These are phyloP conservation scores for Asteroscopus sphinx DNA, from an alignment of 2,888 invertebrate genomes.

Conservation along the genomic window DNA sequence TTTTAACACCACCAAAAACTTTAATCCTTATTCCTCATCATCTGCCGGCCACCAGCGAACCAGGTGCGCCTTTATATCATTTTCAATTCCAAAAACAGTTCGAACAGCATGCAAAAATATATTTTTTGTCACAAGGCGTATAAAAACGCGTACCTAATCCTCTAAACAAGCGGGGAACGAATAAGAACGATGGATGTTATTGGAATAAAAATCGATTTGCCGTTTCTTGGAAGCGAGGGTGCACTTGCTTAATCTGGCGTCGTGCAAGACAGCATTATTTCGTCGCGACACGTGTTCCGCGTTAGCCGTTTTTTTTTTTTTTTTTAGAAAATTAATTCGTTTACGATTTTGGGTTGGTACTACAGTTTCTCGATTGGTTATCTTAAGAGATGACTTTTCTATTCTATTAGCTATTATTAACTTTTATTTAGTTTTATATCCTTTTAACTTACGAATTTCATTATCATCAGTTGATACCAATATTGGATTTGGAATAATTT, in stretches of 20 bases:
- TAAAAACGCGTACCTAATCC: slow-evolving; percentile 74
- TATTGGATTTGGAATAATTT: too few species aligned
- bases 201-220: slow-evolving; percentile 74
- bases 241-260: slow-evolving; percentile 87
- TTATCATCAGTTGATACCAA: too few species aligned
- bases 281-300: slow-evolving; percentile 80
- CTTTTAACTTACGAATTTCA: too few species aligned
- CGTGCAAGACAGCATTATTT: slow-evolving; percentile 79
- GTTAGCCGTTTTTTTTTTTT: slow-evolving; percentile 66
- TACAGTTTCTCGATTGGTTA: slow-evolving; percentile 20
- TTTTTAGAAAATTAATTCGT: slow-evolving; percentile 52
- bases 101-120: slow-evolving; percentile 58
- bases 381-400: not conserved
- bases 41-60: slow-evolving; percentile 25
- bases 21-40: slow-evolving; percentile 30
- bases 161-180: slow-evolving; percentile 72
- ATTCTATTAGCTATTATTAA: too few species aligned
- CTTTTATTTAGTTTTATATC: too few species aligned
- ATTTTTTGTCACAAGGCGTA: slow-evolving; percentile 57
- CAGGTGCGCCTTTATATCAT: slow-evolving; percentile 60
- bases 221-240: slow-evolving; percentile 80
- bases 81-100: slow-evolving; percentile 47
- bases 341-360: slow-evolving; percentile 9
- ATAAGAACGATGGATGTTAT: slow-evolving; percentile 61
- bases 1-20: slow-evolving; percentile 8